Evolutionary conservation across 2,888 invertebrate species (phyloP).

Genomic region (Carpatolechia fugitivella): DNA sequence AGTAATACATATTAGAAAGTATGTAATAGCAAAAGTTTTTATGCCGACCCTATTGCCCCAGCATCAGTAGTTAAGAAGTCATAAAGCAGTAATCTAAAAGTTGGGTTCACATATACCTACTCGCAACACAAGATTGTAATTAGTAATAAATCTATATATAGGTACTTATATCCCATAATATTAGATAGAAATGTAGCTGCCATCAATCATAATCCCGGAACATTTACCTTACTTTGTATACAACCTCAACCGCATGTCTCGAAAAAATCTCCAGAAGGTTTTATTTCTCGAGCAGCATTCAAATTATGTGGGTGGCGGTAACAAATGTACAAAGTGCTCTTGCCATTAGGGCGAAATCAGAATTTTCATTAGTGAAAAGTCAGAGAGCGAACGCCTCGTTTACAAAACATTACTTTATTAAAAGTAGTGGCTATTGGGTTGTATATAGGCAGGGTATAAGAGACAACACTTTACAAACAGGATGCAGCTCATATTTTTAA

Average conservation of each 20-base stretch:
- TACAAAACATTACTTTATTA: slow-evolving; percentile 19
- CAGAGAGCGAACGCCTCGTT: slow-evolving; percentile 15
- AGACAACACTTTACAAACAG: too few relatives aligned
- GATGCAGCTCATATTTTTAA: too few relatives aligned
- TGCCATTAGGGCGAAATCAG: slow-evolving; percentile 15
- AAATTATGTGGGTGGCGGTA: slow-evolving; percentile 11
- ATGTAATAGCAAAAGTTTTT: slow-evolving; percentile 11
- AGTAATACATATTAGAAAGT: slow-evolving; percentile 5
- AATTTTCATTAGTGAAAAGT: slow-evolving; percentile 12
- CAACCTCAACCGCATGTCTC: background rate
- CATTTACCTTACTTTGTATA: background rate
- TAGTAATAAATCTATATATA: background rate
- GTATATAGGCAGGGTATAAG: too few relatives aligned
- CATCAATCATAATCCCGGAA: background rate
- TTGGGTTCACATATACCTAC: background rate
- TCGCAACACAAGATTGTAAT: background rate
- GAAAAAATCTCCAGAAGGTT: background rate
- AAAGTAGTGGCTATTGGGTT: slow-evolving; percentile 5
- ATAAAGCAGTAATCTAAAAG: slow-evolving; percentile 9
- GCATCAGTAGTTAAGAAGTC: slow-evolving; percentile 6
- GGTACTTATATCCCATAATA: too few relatives aligned
- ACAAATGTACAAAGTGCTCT: slow-evolving; percentile 12
- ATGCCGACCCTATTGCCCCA: background rate
- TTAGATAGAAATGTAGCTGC: background rate
- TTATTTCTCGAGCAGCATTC: slow-evolving; percentile 1